A percentile compares a stretch with the other conserved stretches of the same genome.
phyloP scores from a whole-genome alignment of 2,113 vertebrate genomes.

The Sphaerodactylus townsendi region DNA sequence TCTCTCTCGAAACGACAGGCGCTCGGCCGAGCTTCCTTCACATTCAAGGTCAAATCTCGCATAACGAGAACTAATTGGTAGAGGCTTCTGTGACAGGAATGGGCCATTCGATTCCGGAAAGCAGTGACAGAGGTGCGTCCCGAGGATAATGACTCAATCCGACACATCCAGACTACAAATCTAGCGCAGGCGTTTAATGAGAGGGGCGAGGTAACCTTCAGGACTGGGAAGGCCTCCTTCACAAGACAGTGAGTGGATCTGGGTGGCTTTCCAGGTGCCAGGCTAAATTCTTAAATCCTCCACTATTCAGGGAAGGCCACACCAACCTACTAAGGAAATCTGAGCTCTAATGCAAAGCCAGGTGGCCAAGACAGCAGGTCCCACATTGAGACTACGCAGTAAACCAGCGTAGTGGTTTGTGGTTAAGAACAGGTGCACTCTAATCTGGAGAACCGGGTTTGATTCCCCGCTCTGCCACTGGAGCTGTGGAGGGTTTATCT shows the following conservation, averaged over 20 bases:
- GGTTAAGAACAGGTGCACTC: no score
- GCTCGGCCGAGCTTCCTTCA: no score
- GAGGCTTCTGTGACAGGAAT: background rate
- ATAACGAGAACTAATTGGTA: background rate
- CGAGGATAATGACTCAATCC: background rate
- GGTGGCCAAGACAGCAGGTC: no score
- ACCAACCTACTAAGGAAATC: background rate
- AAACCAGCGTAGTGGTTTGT: no score
- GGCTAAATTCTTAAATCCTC: background rate
- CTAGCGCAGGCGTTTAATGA: background rate
- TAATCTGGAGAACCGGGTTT: no score
- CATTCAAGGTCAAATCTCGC: conserved; percentile 1
- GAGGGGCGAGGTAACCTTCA: background rate
- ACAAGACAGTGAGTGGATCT: background rate
- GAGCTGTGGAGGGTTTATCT: no score
- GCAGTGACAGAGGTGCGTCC: background rate
- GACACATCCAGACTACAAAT: background rate
- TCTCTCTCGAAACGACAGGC: background rate
- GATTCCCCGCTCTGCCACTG: no score
- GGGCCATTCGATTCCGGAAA: background rate
- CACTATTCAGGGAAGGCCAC: background rate
- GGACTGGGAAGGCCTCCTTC: background rate
- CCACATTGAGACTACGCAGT: no score
- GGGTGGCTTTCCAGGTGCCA: background rate
- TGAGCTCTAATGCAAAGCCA: background rate